phyloP scores from a whole-genome alignment of 1,140 invertebrate genomes.

The Gerris buenoi region DNA sequence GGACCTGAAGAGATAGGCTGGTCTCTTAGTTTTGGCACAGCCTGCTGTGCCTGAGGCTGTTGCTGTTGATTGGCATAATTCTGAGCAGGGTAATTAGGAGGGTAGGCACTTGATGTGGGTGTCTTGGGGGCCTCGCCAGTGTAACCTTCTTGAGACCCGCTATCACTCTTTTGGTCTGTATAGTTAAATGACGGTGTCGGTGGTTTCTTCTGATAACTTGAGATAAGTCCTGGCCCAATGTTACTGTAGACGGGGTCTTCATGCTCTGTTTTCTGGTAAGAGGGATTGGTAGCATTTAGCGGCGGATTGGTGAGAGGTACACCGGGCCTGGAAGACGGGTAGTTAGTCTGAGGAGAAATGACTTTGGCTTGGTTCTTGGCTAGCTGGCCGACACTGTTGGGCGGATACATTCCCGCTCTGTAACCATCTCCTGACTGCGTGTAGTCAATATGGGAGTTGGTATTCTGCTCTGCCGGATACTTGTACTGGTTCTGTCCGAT shows the following conservation, averaged over 20 bases:
- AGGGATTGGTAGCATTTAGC: neutral
- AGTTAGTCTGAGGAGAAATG: neutral
- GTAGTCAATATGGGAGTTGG: conserved; percentile 5
- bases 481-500: conserved; percentile 7
- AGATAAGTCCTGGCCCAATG: neutral
- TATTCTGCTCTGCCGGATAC: neutral
- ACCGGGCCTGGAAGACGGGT: neutral
- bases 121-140: neutral
- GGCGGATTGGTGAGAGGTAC: neutral
- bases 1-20: conserved; percentile 12
- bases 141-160: neutral
- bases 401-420: neutral
- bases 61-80: neutral
- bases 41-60: too few relatives aligned
- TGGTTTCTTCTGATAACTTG: neutral
- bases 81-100: neutral
- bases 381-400: neutral
- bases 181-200: neutral
- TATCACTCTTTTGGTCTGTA: neutral
- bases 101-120: neutral
- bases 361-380: neutral
- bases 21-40: neutral
- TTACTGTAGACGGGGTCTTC: neutral
- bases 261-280: neutral
- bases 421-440: conserved; percentile 1